A percentile compares a stretch with the other conserved stretches of the same genome.
Conservation (phyloP, 2,888 invertebrate species). For the Eutolmus rufibarbis region DNA sequence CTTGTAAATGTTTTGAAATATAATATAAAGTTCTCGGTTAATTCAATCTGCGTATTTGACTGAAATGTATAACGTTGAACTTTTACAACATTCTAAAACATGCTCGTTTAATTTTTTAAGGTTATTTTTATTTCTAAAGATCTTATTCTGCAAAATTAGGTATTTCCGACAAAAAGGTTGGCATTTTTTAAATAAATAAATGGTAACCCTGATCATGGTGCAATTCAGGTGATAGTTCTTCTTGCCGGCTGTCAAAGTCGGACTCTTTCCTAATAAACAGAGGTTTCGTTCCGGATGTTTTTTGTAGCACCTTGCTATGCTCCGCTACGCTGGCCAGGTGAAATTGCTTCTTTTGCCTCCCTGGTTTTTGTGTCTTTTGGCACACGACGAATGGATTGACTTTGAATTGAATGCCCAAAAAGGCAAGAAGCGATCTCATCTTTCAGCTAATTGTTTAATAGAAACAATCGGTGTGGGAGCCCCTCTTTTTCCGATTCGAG, state of each 20-base stretch:
- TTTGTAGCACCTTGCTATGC: background rate
- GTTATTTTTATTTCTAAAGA: background rate
- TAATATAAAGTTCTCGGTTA: too few species aligned
- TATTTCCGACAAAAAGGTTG: background rate
- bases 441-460: background rate
- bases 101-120: background rate
- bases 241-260: background rate
- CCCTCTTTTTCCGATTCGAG: background rate
- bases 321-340: background rate
- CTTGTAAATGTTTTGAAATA: too few species aligned
- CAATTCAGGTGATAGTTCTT: slow-evolving; percentile 11
- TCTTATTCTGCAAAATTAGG: background rate
- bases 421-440: background rate
- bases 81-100: background rate
- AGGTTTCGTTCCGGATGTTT: slow-evolving; percentile 19
- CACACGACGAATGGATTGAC: background rate
- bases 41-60: background rate
- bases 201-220: background rate
- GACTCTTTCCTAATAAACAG: background rate
- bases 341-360: slow-evolving; percentile 8
- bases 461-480: background rate
- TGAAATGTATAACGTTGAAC: background rate
- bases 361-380: background rate
- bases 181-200: background rate
- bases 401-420: background rate